These are phyloP conservation scores for Pentamera pediparva DNA, from an alignment of 53 echinoderm and acorn worm species.

Conservation along the genomic window DNA sequence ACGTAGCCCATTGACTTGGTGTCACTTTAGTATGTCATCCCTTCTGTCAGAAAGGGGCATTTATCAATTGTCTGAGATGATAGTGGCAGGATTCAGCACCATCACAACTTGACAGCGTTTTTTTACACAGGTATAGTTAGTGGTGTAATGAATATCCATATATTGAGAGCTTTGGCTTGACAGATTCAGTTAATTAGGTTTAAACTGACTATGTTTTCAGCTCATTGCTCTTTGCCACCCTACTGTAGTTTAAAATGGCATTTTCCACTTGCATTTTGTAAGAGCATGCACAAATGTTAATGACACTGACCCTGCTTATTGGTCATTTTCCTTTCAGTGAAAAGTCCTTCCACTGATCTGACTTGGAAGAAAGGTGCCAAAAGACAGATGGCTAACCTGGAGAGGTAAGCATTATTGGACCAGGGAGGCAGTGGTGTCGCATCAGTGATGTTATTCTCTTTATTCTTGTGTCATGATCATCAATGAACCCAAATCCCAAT, in stretches of 20 bases:
- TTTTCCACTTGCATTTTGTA: neutral
- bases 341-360: conserved; percentile 92
- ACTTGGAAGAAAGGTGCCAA: conserved; percentile 99
- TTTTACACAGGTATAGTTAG: too few species aligned
- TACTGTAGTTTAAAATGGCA: neutral
- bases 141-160: too few species aligned
- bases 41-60: too few species aligned
- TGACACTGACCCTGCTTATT: neutral
- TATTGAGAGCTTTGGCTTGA: too few species aligned
- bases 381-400: conserved; percentile 94
- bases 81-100: too few species aligned
- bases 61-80: too few species aligned
- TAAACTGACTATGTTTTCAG: neutral
- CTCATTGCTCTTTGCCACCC: neutral
- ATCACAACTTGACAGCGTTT: too few species aligned
- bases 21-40: too few species aligned
- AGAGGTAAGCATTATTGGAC: conserved; percentile 49
- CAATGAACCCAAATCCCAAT: too few species aligned
- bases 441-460: too few species aligned
- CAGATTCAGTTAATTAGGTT: neutral
- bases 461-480: too few species aligned
- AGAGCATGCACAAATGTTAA: neutral
- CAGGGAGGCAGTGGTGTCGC: neutral
- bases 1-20: too few species aligned
- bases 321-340: conserved; percentile 51